Conservation (phyloP, 2,888 invertebrate species). For the Noctua comes region DNA sequence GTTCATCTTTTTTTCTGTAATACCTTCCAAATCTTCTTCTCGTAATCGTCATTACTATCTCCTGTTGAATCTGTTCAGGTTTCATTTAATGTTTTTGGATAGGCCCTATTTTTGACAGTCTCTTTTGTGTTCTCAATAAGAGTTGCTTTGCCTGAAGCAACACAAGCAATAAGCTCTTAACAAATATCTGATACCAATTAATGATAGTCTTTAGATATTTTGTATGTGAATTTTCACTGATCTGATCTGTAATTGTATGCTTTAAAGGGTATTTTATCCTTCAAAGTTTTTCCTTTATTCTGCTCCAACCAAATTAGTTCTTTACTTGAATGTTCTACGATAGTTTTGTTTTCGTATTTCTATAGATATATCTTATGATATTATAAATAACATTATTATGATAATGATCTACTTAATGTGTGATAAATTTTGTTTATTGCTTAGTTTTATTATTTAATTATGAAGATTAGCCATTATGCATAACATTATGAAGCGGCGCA, state of each 20-base stretch:
- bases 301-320: constrained; percentile 2
- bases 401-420: constrained; percentile 46
- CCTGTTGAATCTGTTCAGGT: background rate
- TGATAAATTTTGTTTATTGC: constrained; percentile 52
- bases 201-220: background rate
- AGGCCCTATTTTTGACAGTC: background rate
- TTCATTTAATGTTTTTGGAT: background rate
- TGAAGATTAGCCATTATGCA: constrained; percentile 45
- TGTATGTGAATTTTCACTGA: background rate
- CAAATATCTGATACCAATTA: background rate
- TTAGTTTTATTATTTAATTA: constrained; percentile 57
- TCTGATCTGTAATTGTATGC: background rate
- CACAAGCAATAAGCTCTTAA: background rate
- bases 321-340: background rate
- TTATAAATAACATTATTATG: constrained; percentile 28
- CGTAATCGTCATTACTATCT: background rate
- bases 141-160: background rate
- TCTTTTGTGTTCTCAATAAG: background rate
- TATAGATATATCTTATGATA: background rate
- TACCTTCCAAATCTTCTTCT: background rate
- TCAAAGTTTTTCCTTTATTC: background rate
- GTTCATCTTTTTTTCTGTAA: background rate
- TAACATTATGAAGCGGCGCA: constrained; percentile 34
- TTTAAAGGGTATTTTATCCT: background rate
- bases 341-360: background rate